A percentile compares a stretch with the other conserved stretches of the same genome.
Evolutionary conservation across 2,797 vertebrate genomes (phyloP).

Genomic region (Protonibea diacanthus): DNA sequence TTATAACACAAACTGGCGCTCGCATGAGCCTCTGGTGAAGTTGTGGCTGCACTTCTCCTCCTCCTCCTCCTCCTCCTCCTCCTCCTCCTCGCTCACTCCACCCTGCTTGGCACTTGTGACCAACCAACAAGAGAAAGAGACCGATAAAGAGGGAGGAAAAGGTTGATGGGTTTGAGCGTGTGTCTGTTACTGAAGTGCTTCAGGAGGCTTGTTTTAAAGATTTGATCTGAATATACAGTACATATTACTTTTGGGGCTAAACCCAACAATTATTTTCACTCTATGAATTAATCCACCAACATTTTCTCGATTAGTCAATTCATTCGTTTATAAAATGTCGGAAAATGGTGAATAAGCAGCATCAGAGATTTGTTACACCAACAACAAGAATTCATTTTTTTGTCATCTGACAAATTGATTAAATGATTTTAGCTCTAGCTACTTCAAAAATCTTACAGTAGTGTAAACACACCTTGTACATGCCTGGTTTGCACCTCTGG

Average conservation of each 20-base stretch:
- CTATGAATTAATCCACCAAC: not conserved
- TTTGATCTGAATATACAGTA: not conserved
- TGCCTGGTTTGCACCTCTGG: no score
- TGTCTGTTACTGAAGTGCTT: constrained; percentile 3
- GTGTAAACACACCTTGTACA: not conserved
- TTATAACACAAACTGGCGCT: constrained; percentile 82
- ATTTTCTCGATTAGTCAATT: not conserved
- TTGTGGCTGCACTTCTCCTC: constrained; percentile 63
- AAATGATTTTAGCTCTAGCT: not conserved
- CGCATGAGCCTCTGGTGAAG: constrained; percentile 80
- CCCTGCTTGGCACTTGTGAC: constrained; percentile 57
- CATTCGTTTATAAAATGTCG: not conserved
- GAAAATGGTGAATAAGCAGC: not conserved
- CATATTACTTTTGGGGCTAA: not conserved
- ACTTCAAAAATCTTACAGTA: not conserved
- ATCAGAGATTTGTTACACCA: no score
- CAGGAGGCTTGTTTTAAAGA: constrained; percentile 2
- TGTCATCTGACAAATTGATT: no score
- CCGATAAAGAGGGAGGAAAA: constrained; percentile 5
- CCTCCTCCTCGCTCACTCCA: constrained; percentile 39
- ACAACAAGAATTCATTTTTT: no score
- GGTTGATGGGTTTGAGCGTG: not conserved
- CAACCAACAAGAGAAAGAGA: constrained; percentile 36
- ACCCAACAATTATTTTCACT: not conserved
- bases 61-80: constrained; percentile 49